These are phyloP conservation scores for Zaprionus taronus DNA, from an alignment of 1,140 invertebrate species.

Conservation along the genomic window DNA sequence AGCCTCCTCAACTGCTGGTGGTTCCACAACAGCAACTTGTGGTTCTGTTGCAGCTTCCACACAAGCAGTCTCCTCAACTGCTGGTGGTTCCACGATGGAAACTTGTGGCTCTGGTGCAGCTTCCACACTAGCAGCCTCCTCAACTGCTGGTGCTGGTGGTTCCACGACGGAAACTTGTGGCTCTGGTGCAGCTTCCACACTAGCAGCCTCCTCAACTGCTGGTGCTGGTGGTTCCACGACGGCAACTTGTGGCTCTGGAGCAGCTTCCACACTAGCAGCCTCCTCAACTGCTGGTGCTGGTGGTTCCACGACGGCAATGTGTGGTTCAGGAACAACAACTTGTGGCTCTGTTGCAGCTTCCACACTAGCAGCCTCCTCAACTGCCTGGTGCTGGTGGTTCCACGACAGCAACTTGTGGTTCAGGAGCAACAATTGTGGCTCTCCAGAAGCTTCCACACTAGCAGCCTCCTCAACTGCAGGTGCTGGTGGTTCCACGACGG, in stretches of 20 bases:
- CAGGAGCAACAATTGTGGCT: too few relatives aligned
- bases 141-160: neutral
- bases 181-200: neutral
- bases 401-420: neutral
- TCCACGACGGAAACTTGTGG: neutral
- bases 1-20: too few relatives aligned
- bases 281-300: neutral
- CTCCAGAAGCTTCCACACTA: too few relatives aligned
- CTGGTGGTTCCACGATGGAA: neutral
- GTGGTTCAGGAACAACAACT: too few relatives aligned
- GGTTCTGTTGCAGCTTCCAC: neutral
- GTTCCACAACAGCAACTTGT: too few relatives aligned
- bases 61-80: too few relatives aligned
- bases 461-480: too few relatives aligned
- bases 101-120: too few relatives aligned
- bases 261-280: neutral
- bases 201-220: neutral
- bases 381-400: neutral
- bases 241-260: neutral
- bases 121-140: neutral
- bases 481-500: too few relatives aligned
- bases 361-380: neutral
- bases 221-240: neutral
- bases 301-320: neutral
- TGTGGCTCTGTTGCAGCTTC: neutral